Evolutionary conservation across 2,888 invertebrate genomes (phyloP), one percentile per base, ranked within the genome.

Genomic region (Theodoxus fluviatilis): DNA sequence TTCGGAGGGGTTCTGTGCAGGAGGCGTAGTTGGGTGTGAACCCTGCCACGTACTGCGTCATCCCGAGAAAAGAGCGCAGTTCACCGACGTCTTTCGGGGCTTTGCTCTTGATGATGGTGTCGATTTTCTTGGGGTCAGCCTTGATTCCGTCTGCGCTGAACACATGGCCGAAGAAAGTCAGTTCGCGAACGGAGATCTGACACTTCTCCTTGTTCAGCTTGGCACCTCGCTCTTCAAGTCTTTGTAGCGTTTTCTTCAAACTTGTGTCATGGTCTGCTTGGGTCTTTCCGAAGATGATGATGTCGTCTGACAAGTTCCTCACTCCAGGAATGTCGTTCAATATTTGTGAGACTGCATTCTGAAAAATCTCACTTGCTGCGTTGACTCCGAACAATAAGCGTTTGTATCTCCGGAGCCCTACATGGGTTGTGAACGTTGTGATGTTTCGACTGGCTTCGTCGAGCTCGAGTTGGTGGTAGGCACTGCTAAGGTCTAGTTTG

Each of bases 331-430:
- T 84, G 4, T 75, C 77, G 49, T 72, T 40, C 2, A 88, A 65
- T 9, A 87, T 79, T 72, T 76, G 74, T 71, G 84, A 83, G 35
- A 88, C 69, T 1, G 79, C 80, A 76, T 87, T 85, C 76, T 88
- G 86, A 73, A 87, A 88, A 1, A 86, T 76, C 78, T 88, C 88
- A 0, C 86, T 84, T 3, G 89, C 89, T 66, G 85, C 86, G 1
- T 71, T 74, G 12, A 76, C 71, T 12, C 79, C 79, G 70, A 78
- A 80, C n/a, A 70, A 76, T 52, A 78, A 43, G 0, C 77, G 33
- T 68, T 79, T 78, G 67, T 75, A 78, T 52, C 76, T 49, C 18
- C 40, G 73, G 22, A 79, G 69, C n/a, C 77, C 78, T 1, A 70
- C 40, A 64, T 80, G 80, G 1, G 77, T 78, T 9, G 40, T 66